Percentiles rank a stretch among this genome's conserved stretches.
These are phyloP conservation scores for Orius laevigatus DNA, from an alignment of 1,140 invertebrate species.

Conservation along the genomic window DNA sequence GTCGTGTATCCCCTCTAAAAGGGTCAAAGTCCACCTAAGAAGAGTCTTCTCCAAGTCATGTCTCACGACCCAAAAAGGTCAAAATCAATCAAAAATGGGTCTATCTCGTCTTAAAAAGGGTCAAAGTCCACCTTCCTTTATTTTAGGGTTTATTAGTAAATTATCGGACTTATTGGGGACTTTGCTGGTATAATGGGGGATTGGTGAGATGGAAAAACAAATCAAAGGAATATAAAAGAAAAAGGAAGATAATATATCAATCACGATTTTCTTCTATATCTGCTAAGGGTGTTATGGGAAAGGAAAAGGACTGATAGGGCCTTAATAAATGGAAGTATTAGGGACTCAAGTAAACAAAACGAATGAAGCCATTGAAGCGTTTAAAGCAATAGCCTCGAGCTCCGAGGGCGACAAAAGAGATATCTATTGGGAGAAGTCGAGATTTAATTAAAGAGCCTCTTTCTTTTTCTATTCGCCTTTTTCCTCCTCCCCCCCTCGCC, in stretches of 20 bases:
- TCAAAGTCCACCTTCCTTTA: no score
- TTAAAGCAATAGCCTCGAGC: slow-evolving; percentile 5
- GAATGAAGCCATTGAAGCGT: slow-evolving; percentile 10
- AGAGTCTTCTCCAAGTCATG: no score
- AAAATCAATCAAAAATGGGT: no score
- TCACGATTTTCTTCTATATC: slow-evolving; percentile 6
- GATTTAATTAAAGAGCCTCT: slow-evolving; percentile 7
- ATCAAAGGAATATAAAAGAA: not conserved
- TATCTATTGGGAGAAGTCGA: slow-evolving; percentile 5
- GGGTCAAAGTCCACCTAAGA: no score
- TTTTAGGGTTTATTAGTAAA: no score
- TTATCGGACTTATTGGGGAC: no score
- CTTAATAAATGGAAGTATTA: slow-evolving; percentile 10
- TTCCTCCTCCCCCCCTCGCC: not conserved
- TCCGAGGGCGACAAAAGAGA: slow-evolving; percentile 4
- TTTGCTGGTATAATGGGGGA: no score
- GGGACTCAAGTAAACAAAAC: slow-evolving; percentile 8
- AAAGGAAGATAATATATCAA: slow-evolving; percentile 5
- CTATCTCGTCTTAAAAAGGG: no score
- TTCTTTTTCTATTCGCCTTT: slow-evolving; percentile 4
- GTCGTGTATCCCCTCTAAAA: no score
- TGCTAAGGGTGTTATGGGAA: slow-evolving; percentile 1
- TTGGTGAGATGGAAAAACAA: not conserved
- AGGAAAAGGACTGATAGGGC: slow-evolving; percentile 3
- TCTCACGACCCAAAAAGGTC: no score